Base-by-base conservation (phyloP, 1,140 invertebrate species). In the Holcopasites calliopsidis region DNA sequence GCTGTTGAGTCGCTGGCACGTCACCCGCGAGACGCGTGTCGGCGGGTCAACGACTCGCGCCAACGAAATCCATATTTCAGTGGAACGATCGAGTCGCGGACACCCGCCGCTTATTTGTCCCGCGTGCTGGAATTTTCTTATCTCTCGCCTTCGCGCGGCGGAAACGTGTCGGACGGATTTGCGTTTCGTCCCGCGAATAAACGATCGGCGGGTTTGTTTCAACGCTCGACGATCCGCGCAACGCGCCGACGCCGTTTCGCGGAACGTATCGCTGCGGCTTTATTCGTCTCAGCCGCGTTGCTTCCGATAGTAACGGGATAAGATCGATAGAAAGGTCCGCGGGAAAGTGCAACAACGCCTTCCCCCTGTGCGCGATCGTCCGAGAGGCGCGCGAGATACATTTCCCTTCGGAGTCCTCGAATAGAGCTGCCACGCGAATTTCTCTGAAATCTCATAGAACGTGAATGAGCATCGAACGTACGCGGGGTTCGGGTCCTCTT, bases 31-130 rank as follows among this genome's bases (percentile, higher is more conserved):
- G 38, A 62, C 66, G 68, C 61, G 74, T 68, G 57, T 52, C 57
- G 16, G 58, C 61, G 38, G 79, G 62, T 82, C 80, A 78, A 82
- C 79, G 79, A 64, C 79, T 76, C 66, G 55, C 50, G 57, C 49
- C 42, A 28, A 65, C 61, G n/a, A 44, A 65, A 73, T 65, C 28
- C 38, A 73, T 42, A 65, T 73, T 73, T 65, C 71, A 40, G 18
- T 42, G 8, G 5, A n/a, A n/a, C 50, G 28, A 44, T 38, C 23
- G 35, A 28, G 5, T 28, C 35, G 44, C n/a, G n/a, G n/a, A n/a
- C n/a, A n/a, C n/a, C n/a, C n/a, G n/a, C n/a, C n/a, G n/a, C n/a
- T n/a, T n/a, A n/a, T n/a, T 7, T 18, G 28, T 16, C 16, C 26
- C 21, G 61, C 18, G 16, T 28, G 23, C 18, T 40, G n/a, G 21